Evolutionary conservation across 2,888 invertebrate species (phyloP).

Genomic region (Cheiracanthium punctorium): DNA sequence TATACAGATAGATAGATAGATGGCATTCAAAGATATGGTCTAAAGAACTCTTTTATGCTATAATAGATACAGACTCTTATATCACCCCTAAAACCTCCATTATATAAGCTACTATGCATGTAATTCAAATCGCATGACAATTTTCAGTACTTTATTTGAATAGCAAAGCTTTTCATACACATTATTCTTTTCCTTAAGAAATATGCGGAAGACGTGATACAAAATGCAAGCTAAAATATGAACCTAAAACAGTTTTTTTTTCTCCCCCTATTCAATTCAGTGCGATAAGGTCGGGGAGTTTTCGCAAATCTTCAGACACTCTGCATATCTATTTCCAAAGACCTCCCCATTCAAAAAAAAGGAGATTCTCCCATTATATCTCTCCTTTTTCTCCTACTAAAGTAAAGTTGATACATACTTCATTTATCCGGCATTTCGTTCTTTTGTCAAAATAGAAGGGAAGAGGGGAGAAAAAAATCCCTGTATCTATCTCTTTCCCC

Average conservation of each 20-base stretch:
- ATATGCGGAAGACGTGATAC: background rate
- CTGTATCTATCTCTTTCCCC: background rate
- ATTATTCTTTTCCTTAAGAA: too few relatives aligned
- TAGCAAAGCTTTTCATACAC: background rate
- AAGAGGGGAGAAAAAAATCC: too few relatives aligned
- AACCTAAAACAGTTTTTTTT: background rate
- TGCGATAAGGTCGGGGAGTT: background rate
- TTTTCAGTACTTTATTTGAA: background rate
- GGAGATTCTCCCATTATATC: background rate
- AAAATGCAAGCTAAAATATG: background rate
- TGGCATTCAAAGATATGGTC: too few relatives aligned
- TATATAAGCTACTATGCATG: too few relatives aligned
- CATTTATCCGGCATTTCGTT: conserved; percentile 33
- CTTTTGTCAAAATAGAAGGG: background rate
- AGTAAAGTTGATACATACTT: conserved; percentile 29
- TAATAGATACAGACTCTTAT: too few relatives aligned
- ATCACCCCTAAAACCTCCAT: too few relatives aligned
- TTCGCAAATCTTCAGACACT: conserved; percentile 23
- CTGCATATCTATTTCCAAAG: conserved; percentile 47
- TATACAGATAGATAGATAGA: too few relatives aligned
- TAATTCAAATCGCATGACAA: background rate
- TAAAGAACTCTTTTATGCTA: too few relatives aligned
- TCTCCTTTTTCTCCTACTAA: background rate
- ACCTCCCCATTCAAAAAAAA: conserved; percentile 3
- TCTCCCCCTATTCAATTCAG: background rate